A percentile compares a stretch with the other conserved stretches of the same genome.
phyloP scores from a whole-genome alignment of 2,797 vertebrate genomes.

The Pseudochaenichthys georgianus region DNA sequence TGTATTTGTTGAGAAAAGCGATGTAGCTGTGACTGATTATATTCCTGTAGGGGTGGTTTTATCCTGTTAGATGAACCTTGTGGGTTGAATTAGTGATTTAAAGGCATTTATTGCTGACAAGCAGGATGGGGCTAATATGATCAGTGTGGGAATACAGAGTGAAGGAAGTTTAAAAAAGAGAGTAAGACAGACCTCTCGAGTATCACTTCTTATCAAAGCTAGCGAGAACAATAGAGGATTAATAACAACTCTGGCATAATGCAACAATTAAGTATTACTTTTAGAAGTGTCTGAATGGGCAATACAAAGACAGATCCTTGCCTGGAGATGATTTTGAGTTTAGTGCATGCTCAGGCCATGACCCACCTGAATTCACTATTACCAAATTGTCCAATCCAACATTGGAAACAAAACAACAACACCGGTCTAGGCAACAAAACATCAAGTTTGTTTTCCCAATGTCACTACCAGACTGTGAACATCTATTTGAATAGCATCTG shows the following conservation, averaged over 20 bases:
- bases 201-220: constrained; percentile 17
- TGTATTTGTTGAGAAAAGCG: constrained; percentile 25
- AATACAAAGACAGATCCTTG: constrained; percentile 19
- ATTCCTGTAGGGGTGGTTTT: constrained; percentile 23
- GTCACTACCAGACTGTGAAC: constrained; percentile 61
- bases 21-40: constrained; percentile 43
- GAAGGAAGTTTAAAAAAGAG: constrained; percentile 35
- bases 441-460: constrained; percentile 44
- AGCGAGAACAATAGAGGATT: constrained; percentile 14
- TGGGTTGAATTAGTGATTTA: constrained; percentile 63
- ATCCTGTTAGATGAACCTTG: constrained; percentile 55
- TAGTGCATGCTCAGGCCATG: constrained; percentile 8
- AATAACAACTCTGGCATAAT: background rate
- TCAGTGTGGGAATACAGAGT: constrained; percentile 62
- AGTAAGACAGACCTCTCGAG: background rate
- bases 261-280: background rate
- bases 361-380: constrained; percentile 51
- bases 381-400: constrained; percentile 28
- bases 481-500: constrained; percentile 63
- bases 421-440: constrained; percentile 29
- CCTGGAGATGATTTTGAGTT: constrained; percentile 37
- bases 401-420: constrained; percentile 46
- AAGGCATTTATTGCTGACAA: constrained; percentile 38
- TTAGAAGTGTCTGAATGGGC: constrained; percentile 26
- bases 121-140: constrained; percentile 62